Evolutionary conservation across 2,888 invertebrate genomes (phyloP).

Genomic region (Drosophila paranaensis): DNA sequence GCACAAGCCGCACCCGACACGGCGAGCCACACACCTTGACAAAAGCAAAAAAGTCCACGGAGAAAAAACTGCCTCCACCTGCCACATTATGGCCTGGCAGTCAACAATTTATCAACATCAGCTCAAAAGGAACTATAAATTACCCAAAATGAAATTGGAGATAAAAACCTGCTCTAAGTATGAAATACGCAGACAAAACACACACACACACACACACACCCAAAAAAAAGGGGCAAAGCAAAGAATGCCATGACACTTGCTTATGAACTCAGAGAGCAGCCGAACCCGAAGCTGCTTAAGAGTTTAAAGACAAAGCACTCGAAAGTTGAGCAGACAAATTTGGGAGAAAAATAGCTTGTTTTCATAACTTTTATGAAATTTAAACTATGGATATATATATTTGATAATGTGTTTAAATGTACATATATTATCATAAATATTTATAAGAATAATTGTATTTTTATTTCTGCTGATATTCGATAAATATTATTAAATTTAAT

Average conservation of each 20-base stretch:
- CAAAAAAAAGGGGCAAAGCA: neutral
- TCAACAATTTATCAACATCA: slow-evolving; percentile 72
- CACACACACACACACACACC: neutral
- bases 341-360: no score
- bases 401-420: neutral
- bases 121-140: slow-evolving; percentile 61
- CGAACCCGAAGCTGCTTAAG: neutral
- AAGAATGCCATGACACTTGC: neutral
- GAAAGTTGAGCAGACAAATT: neutral
- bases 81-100: slow-evolving; percentile 53
- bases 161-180: slow-evolving; percentile 28
- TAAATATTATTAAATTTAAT: no score
- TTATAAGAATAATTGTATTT: neutral
- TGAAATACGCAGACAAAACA: neutral
- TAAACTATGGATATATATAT: neutral
- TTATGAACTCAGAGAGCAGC: neutral
- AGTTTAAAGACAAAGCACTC: neutral
- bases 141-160: slow-evolving; percentile 32
- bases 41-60: slow-evolving; percentile 38
- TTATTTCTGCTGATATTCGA: no score
- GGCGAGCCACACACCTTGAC: slow-evolving; percentile 56
- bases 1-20: slow-evolving; percentile 35
- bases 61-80: slow-evolving; percentile 48
- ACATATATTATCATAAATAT: neutral
- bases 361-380: neutral